phyloP scores from a whole-genome alignment of 2,888 invertebrate genomes.

The Ophioninae sp. region DNA sequence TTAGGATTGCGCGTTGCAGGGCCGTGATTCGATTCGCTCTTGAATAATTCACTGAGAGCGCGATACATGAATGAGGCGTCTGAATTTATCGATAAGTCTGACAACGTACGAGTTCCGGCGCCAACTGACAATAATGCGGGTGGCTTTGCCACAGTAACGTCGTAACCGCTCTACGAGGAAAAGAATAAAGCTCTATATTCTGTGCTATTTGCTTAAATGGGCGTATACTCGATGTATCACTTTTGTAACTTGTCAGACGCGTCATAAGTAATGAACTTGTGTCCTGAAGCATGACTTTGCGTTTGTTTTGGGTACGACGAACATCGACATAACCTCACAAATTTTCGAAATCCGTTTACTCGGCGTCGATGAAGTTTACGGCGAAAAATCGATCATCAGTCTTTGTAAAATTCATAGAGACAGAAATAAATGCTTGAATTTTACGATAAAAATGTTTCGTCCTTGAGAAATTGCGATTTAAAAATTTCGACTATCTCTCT shows the following conservation, averaged over 20 bases:
- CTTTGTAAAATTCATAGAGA: no score
- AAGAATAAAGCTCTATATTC: constrained; percentile 56
- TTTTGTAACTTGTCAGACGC: constrained; percentile 23
- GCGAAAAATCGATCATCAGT: no score
- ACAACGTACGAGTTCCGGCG: constrained; percentile 67
- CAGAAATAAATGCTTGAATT: no score
- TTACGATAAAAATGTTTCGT: no score
- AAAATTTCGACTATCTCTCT: no score
- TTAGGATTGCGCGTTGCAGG: neutral
- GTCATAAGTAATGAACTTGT: neutral
- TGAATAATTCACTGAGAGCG: constrained; percentile 5
- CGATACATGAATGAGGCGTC: constrained; percentile 17
- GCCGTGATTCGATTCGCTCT: constrained; percentile 1
- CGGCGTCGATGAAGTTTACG: no score
- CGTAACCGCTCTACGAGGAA: constrained; percentile 48
- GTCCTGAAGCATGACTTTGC: no score
- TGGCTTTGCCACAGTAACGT: constrained; percentile 58
- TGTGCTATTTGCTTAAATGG: constrained; percentile 46
- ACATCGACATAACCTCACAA: no score
- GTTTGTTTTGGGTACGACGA: no score
- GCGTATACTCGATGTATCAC: constrained; percentile 50
- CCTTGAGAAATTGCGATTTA: no score
- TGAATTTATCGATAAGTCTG: constrained; percentile 23
- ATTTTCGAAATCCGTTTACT: no score
- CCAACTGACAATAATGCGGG: constrained; percentile 67